Percentiles rank a stretch among this genome's conserved stretches.
Evolutionary conservation across 64 coral and sea anemone genomes (phyloP).

Genomic region (Actinia tenebrosa): DNA sequence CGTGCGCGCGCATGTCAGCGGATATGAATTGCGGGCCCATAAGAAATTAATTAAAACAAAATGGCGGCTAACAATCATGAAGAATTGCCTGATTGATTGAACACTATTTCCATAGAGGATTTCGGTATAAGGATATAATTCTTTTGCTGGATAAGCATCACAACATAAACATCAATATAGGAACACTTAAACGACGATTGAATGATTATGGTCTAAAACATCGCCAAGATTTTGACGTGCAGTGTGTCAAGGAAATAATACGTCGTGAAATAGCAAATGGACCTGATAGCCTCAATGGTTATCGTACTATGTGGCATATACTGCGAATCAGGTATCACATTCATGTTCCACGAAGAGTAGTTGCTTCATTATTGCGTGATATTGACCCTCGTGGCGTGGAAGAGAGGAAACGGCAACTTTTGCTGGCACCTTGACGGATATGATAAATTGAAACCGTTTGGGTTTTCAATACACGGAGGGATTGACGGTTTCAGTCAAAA

Average conservation of each 20-base stretch:
- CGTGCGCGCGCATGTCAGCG: constrained; percentile 4
- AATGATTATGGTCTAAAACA: constrained; percentile 58
- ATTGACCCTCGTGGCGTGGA: constrained; percentile 47
- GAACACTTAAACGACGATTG: constrained; percentile 56
- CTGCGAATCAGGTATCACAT: constrained; percentile 43
- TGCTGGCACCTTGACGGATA: constrained; percentile 57
- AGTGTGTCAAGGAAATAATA: constrained; percentile 45
- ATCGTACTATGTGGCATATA: constrained; percentile 54
- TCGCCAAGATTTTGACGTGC: constrained; percentile 26
- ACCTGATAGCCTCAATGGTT: constrained; percentile 50
- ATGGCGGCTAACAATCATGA: not conserved
- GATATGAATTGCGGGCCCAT: not conserved
- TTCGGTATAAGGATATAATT: constrained; percentile 32
- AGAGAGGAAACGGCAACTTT: constrained; percentile 38
- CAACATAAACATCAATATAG: constrained; percentile 54
- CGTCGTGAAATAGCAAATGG: constrained; percentile 40
- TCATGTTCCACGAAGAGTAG: constrained; percentile 29
- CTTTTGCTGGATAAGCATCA: constrained; percentile 60
- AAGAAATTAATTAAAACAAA: not conserved
- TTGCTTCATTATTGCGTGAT: constrained; percentile 19
- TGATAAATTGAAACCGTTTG: constrained; percentile 57
- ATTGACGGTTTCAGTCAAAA: constrained; percentile 48
- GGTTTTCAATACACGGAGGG: constrained; percentile 45
- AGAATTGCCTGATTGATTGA: constrained; percentile 18
- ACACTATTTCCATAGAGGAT: constrained; percentile 39